A percentile compares a stretch with the other conserved stretches of the same genome.
Conservation (phyloP, 2,797 vertebrate species). For the Anisognathus igniventris region DNA sequence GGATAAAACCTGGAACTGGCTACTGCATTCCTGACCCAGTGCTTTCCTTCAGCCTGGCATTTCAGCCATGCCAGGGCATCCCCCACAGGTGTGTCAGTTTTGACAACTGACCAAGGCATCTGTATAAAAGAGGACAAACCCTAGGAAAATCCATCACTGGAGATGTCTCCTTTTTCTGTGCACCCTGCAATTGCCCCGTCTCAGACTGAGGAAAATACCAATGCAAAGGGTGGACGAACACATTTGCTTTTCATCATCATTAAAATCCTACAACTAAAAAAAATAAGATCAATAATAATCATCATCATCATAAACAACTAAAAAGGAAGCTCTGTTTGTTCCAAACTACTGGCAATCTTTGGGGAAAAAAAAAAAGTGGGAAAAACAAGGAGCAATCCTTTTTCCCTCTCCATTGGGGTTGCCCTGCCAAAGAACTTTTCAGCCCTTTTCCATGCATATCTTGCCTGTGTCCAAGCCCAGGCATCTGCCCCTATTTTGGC, state of each 20-base stretch:
- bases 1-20: background rate
- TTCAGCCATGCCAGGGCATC: background rate
- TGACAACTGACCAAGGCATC: fast-evolving
- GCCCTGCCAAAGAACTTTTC: background rate
- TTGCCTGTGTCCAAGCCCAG: background rate
- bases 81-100: background rate
- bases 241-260: background rate
- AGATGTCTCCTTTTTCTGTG: background rate
- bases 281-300: too few relatives aligned
- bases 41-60: background rate
- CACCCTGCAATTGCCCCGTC: background rate
- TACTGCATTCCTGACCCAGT: background rate
- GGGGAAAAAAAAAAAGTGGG: background rate
- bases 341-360: background rate
- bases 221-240: background rate
- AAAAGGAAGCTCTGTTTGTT: background rate
- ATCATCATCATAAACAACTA: too few relatives aligned
- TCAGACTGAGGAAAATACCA: background rate
- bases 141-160: fast-evolving
- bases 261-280: background rate
- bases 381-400: background rate
- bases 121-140: background rate
- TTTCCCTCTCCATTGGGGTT: background rate
- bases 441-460: background rate
- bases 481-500: background rate